Conservation (phyloP, 2,797 vertebrate genomes). For the Lateolabrax maculatus region DNA sequence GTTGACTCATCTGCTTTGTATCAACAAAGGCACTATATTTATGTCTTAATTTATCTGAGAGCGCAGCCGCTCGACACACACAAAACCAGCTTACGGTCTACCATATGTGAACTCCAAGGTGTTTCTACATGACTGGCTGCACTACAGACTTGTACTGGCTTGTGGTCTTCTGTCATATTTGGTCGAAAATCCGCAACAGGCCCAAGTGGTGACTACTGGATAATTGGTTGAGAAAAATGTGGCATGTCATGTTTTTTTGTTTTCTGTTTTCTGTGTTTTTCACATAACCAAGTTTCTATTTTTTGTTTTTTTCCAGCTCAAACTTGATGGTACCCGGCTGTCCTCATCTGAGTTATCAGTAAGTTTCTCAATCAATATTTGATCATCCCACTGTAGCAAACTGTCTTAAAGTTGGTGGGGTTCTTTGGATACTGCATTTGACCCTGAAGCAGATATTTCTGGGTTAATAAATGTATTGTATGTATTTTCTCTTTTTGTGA, state of each 20-base stretch:
- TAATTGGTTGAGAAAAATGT: background rate
- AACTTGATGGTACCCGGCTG: constrained; percentile 88
- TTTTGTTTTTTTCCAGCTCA: constrained; percentile 83
- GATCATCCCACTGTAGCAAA: background rate
- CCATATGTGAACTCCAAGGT: background rate
- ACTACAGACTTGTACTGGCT: background rate
- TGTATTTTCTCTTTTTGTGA: background rate
- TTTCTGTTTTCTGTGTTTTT: background rate
- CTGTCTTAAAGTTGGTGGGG: background rate
- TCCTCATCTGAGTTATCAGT: constrained; percentile 90
- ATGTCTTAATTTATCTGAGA: background rate
- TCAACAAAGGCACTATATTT: background rate
- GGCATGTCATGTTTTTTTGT: background rate
- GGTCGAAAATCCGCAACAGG: background rate
- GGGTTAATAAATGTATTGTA: background rate
- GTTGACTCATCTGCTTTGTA: background rate
- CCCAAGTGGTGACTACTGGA: background rate
- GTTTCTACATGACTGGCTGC: background rate
- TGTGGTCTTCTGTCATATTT: background rate
- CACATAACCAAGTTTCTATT: background rate
- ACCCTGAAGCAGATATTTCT: background rate
- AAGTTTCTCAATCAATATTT: constrained; percentile 68
- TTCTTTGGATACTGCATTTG: background rate
- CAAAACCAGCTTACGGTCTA: background rate
- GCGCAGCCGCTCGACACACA: background rate